Conservation (phyloP, 2,888 invertebrate species). For the Autographa gamma region DNA sequence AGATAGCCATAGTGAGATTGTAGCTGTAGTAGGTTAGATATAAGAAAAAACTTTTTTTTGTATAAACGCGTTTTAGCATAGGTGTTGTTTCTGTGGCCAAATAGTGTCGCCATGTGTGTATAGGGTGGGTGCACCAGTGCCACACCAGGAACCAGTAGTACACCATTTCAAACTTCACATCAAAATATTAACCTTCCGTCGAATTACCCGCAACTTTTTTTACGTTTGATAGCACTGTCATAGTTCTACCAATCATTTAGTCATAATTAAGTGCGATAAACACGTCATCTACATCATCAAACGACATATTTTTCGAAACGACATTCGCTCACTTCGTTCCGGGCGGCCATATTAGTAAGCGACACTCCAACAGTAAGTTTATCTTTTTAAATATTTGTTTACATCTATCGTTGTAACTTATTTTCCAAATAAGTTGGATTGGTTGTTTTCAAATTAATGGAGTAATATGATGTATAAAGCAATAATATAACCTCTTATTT, state of each 20-base stretch:
- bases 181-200: background rate
- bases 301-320: background rate
- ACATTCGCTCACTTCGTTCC: background rate
- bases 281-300: background rate
- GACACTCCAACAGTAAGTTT: background rate
- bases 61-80: no score
- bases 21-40: no score
- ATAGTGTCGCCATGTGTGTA: no score
- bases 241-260: background rate
- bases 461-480: background rate
- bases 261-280: background rate
- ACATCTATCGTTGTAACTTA: background rate
- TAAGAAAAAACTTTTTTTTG: no score
- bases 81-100: no score
- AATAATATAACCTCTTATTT: background rate
- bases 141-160: background rate
- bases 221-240: conserved; percentile 9
- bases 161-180: background rate
- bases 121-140: background rate
- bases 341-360: background rate
- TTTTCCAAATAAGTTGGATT: no score
- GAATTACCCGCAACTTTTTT: background rate
- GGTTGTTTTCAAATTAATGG: no score
- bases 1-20: background rate
- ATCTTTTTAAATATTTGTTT: background rate